Percentiles rank a stretch among this genome's conserved stretches.
Conservation (phyloP, 2,797 vertebrate genomes). For the Atherinosoma microstoma region DNA sequence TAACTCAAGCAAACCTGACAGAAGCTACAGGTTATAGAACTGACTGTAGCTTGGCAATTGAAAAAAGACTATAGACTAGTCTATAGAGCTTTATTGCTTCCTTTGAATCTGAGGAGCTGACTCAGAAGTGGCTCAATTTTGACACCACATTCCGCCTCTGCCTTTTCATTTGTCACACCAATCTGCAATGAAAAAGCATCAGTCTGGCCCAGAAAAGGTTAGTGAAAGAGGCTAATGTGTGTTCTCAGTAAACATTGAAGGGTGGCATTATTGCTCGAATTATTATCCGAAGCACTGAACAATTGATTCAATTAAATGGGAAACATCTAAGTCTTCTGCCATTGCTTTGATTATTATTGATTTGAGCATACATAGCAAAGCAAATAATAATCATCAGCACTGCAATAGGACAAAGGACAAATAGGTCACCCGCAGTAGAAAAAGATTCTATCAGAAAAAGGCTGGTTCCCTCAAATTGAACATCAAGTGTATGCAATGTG, state of each 20-base stretch:
- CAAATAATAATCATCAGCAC: background rate
- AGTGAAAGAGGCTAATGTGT: background rate
- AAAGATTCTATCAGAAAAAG: background rate
- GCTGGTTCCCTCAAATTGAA: background rate
- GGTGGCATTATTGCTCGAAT: background rate
- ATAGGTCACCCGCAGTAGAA: background rate
- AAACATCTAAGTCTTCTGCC: background rate
- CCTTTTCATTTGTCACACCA: background rate
- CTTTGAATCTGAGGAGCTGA: background rate
- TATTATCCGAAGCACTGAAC: background rate
- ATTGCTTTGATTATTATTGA: background rate
- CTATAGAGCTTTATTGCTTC: background rate
- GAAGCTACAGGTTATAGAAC: background rate
- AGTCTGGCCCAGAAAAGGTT: background rate
- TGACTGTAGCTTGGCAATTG: background rate
- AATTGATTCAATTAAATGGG: background rate
- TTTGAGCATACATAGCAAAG: background rate
- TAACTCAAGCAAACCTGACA: background rate
- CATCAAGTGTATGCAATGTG: background rate
- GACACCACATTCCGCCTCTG: background rate
- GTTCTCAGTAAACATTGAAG: background rate
- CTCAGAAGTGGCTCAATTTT: background rate
- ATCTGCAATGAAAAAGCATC: background rate
- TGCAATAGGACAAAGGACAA: background rate
- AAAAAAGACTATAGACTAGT: background rate